Conservation (phyloP, 2,113 vertebrate genomes). For the Indri indri region DNA sequence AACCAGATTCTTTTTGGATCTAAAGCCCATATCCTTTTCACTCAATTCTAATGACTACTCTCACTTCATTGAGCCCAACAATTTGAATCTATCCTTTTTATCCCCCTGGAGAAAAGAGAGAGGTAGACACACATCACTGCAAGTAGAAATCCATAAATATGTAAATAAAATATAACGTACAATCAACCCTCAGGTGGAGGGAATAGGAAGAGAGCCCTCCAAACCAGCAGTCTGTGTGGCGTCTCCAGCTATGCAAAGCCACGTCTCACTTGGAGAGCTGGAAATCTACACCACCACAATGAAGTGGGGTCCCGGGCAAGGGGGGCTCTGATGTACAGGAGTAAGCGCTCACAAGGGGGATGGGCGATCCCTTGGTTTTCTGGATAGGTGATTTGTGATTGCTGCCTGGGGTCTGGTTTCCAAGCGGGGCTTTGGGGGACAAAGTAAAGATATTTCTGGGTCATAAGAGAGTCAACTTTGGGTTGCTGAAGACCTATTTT, state of each 20-base stretch:
- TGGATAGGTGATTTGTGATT: not conserved
- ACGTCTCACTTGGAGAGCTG: not conserved
- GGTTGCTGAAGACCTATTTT: not conserved
- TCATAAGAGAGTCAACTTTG: not conserved
- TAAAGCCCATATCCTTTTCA: constrained; percentile 31
- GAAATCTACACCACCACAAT: not conserved
- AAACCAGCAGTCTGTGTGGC: not conserved
- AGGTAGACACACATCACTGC: constrained; percentile 33
- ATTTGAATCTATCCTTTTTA: constrained; percentile 58
- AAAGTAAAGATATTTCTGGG: not conserved
- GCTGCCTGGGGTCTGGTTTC: not conserved
- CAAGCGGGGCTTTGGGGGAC: not conserved
- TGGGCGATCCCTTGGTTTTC: not conserved
- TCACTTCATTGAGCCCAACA: constrained; percentile 23
- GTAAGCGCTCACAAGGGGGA: not conserved
- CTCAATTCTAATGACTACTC: constrained; percentile 40
- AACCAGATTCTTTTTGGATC: not conserved
- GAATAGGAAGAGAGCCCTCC: not conserved
- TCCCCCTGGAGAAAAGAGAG: constrained; percentile 39
- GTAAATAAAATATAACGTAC: constrained; percentile 63
- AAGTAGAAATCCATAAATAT: constrained; percentile 63
- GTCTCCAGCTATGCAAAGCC: not conserved
- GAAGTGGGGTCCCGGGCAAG: not conserved
- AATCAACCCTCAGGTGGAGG: constrained; percentile 25
- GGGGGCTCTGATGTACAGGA: not conserved